Percentiles rank a stretch among this genome's conserved stretches.
These are phyloP conservation scores for Epiblema foenella DNA, from an alignment of 2,888 invertebrate species.

Conservation along the genomic window DNA sequence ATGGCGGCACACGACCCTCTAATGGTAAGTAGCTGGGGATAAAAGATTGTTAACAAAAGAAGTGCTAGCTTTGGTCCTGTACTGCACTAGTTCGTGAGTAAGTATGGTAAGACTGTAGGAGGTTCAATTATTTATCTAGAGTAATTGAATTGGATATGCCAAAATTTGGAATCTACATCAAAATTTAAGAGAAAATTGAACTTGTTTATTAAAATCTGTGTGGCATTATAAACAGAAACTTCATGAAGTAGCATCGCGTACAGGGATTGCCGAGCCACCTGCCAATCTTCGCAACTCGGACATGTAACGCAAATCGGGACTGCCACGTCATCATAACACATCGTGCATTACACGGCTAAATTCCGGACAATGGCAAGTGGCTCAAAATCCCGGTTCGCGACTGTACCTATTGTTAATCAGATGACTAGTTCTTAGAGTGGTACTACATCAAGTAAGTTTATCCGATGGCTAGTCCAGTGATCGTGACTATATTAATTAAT, in stretches of 20 bases:
- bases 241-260: not conserved
- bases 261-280: too few relatives aligned
- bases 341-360: too few relatives aligned
- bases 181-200: not conserved
- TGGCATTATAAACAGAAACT: not conserved
- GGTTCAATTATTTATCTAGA: too few relatives aligned
- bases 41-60: constrained; percentile 47
- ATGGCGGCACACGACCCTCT: constrained; percentile 65
- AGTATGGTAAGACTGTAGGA: not conserved
- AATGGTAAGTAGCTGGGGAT: constrained; percentile 53
- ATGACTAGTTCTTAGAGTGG: too few relatives aligned
- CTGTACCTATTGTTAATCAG: too few relatives aligned
- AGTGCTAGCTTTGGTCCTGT: not conserved
- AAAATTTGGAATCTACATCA: not conserved
- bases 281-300: too few relatives aligned
- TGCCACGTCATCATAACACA: too few relatives aligned
- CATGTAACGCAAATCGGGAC: too few relatives aligned
- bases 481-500: constrained; percentile 36
- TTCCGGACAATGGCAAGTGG: too few relatives aligned
- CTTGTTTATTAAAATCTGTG: not conserved
- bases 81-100: not conserved
- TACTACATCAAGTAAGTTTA: not conserved
- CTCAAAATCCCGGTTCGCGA: too few relatives aligned
- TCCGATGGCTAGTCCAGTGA: constrained; percentile 16
- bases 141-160: not conserved